phyloP scores from a whole-genome alignment of 2,888 invertebrate genomes.

The Neoscelio sp. region DNA sequence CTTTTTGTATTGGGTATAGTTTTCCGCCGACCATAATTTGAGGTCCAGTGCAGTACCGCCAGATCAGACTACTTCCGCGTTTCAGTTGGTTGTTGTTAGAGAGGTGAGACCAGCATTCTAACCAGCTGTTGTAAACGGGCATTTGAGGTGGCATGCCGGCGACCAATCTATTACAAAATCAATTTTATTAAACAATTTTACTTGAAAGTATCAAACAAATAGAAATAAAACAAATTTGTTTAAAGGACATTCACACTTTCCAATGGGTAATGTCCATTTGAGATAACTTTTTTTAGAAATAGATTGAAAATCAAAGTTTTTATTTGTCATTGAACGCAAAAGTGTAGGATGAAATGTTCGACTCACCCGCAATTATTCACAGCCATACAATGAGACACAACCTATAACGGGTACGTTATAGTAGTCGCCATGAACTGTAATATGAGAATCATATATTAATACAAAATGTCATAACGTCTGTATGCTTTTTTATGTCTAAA shows the following conservation, averaged over 20 bases:
- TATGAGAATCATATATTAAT: conserved; percentile 70
- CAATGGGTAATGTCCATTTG: too few relatives aligned
- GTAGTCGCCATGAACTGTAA: conserved; percentile 90
- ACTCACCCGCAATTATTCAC: conserved; percentile 90
- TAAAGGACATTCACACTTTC: too few relatives aligned
- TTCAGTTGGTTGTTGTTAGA: conserved; percentile 90
- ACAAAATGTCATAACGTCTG: conserved; percentile 19
- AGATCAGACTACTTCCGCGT: conserved; percentile 92
- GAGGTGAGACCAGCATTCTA: conserved; percentile 93
- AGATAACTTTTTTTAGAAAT: too few relatives aligned
- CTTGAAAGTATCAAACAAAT: too few relatives aligned
- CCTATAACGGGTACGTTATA: conserved; percentile 95
- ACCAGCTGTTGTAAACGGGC: conserved; percentile 92
- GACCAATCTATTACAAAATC: conserved; percentile 88
- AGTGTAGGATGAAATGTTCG: neutral
- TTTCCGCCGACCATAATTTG: conserved; percentile 71
- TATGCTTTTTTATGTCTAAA: conserved; percentile 27
- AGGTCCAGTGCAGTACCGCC: conserved; percentile 88
- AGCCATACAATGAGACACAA: conserved; percentile 96
- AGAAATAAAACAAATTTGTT: too few relatives aligned
- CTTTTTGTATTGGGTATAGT: conserved; percentile 52
- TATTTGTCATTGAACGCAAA: too few relatives aligned
- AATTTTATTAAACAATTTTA: too few relatives aligned
- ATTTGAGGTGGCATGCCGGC: conserved; percentile 94
- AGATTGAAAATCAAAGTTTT: neutral